Evolutionary conservation across 2,888 invertebrate genomes (phyloP).

Genomic region (Crocallis elinguaria): DNA sequence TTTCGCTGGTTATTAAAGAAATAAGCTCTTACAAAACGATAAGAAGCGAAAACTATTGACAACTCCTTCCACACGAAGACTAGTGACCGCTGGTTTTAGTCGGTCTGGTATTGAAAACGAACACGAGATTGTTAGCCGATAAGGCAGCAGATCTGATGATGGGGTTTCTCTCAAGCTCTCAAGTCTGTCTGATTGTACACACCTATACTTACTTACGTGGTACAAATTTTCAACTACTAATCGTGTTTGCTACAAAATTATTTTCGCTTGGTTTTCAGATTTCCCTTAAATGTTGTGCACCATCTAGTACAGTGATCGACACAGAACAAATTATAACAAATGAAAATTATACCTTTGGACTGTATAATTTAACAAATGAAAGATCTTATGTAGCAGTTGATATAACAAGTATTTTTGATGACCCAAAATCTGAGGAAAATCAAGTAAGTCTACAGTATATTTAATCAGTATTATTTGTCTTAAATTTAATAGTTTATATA

Average conservation of each 20-base stretch:
- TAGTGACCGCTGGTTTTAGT: too few relatives aligned
- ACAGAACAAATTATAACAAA: constrained; percentile 41
- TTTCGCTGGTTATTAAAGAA: too few relatives aligned
- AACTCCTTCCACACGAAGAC: too few relatives aligned
- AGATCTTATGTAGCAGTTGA: constrained; percentile 46
- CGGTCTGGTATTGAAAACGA: too few relatives aligned
- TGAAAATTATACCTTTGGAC: constrained; percentile 48
- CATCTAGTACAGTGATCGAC: constrained; percentile 45
- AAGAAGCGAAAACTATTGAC: too few relatives aligned
- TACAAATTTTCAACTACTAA: too few relatives aligned
- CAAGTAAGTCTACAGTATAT: constrained; percentile 37
- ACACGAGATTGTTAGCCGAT: too few relatives aligned
- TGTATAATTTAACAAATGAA: constrained; percentile 39
- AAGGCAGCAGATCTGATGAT: too few relatives aligned
- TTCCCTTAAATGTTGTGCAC: constrained; percentile 38
- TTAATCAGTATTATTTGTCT: background rate
- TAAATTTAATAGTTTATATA: background rate
- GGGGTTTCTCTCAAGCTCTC: too few relatives aligned
- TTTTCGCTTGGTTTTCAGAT: constrained; percentile 36
- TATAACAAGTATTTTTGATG: constrained; percentile 45
- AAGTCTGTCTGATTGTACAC: too few relatives aligned
- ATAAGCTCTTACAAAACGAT: too few relatives aligned
- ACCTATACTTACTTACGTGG: too few relatives aligned
- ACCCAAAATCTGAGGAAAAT: constrained; percentile 31
- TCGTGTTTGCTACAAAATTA: background rate